These are phyloP conservation scores for Rallus limicola DNA, from an alignment of 2,113 vertebrate species.

Conservation along the genomic window DNA sequence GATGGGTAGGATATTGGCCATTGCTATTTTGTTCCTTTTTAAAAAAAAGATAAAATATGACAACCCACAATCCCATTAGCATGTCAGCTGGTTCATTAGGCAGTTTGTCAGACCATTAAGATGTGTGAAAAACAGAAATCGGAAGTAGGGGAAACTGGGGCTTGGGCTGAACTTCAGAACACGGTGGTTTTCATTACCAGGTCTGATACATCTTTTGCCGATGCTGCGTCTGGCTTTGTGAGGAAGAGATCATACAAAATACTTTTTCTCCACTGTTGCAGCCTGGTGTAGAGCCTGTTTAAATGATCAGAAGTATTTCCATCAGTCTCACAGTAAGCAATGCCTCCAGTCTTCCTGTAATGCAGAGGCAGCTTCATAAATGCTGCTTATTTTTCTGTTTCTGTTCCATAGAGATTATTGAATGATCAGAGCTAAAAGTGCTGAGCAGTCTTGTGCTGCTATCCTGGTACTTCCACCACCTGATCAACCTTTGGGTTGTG, in stretches of 20 bases:
- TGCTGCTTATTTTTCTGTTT: background rate
- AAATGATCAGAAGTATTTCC: background rate
- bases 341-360: background rate
- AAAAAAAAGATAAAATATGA: background rate
- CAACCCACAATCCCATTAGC: background rate
- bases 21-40: background rate
- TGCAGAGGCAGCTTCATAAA: background rate
- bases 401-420: rapidly evolving
- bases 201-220: background rate
- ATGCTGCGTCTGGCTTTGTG: background rate
- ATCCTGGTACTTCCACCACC: background rate
- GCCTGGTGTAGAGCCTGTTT: background rate
- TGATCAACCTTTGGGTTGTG: rapidly evolving
- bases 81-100: background rate
- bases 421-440: background rate
- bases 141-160: background rate
- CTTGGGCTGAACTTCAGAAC: background rate
- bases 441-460: background rate
- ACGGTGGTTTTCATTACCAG: background rate
- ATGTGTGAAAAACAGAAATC: background rate
- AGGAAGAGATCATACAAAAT: background rate
- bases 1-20: background rate
- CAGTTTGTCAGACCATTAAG: background rate
- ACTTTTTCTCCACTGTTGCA: background rate
- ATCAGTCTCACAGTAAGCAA: background rate